Evolutionary conservation across 2,113 vertebrate genomes (phyloP).

Genomic region (Otolemur garnettii): DNA sequence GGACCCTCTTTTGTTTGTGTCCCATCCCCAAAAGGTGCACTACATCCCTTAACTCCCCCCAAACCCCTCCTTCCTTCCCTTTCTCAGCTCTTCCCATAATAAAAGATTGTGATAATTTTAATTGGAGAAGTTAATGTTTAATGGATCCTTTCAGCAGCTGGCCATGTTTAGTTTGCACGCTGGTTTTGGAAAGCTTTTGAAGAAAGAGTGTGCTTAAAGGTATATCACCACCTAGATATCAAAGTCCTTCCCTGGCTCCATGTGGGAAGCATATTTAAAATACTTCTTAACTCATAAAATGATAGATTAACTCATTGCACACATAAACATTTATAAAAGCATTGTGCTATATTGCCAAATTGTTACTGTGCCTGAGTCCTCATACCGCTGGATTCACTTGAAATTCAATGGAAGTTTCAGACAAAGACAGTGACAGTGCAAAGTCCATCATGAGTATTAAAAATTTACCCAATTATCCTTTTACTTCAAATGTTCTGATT

Average conservation of each 20-base stretch:
- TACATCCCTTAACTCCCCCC: too few species aligned
- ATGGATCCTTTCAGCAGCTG: slow-evolving; percentile 14
- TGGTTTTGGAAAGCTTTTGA: slow-evolving; percentile 40
- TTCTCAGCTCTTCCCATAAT: too few species aligned
- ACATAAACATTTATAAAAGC: neutral
- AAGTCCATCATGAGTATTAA: neutral
- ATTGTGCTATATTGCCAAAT: neutral
- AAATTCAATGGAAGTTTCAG: neutral
- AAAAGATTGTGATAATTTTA: neutral
- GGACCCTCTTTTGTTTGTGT: too few species aligned
- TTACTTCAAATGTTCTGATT: neutral
- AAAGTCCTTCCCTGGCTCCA: neutral
- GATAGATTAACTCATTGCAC: neutral
- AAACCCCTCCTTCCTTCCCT: too few species aligned
- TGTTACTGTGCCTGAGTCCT: neutral
- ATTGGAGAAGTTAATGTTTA: slow-evolving; percentile 59
- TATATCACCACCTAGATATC: neutral
- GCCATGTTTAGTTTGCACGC: neutral
- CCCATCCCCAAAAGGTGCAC: too few species aligned
- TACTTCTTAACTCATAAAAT: neutral
- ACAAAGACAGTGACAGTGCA: neutral
- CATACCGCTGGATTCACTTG: neutral
- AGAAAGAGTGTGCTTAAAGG: neutral
- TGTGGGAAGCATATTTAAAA: neutral
- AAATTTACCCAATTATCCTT: neutral